Base-by-base conservation (phyloP, 2,113 vertebrate species). In the Stomatorhinus ivindoensis region DNA sequence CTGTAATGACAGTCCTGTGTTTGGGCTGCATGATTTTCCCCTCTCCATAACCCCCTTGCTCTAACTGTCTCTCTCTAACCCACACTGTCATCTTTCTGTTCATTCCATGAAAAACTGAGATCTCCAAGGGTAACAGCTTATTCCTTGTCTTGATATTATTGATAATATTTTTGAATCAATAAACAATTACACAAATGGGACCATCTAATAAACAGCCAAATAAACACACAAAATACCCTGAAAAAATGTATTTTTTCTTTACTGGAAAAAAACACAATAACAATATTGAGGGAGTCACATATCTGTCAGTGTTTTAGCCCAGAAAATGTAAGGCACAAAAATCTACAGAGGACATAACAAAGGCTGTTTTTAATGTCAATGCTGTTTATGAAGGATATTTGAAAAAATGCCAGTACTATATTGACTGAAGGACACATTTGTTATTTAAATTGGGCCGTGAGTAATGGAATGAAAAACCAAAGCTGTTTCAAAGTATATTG, bases 241-340 rank as follows among this genome's bases (percentile, higher is more conserved):
- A 80, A 80, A 42, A 80, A 39, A 7, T 17, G 3, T 1, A 39
- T 39, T 35, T 39, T 76, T 76, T 39, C 31, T 76, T 76, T 42
- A 19, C 35, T 17, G 35, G 5, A 80, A 42, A 39, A 80, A 42
- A 19, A 7, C 69, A 39, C 13, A 76, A 76, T 39, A 73, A 87
- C 51, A 88, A 65, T 27, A 65, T 27, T n/a, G 51, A 69, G 88
- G 27, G 10, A 11, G 65, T 35, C 31, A 31, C 11, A 73, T 73
- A 76, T 39, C 73, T 86, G 8, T n/a, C 4, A 53, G 58, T 55
- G 48, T 35, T 46, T 42, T n/a, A 61, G 44, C 24, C 47, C n/a
- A 87, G 87, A 53, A 48, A 76, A 90, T 89, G 92, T 86, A 88
- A 91, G 58, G 47, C 50, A 31, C 10, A 35, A 27, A 89, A 24